Percentiles rank a stretch among this genome's conserved stretches.
Evolutionary conservation across 2,797 vertebrate genomes (phyloP).

Genomic region (Threskiornis aethiopicus): DNA sequence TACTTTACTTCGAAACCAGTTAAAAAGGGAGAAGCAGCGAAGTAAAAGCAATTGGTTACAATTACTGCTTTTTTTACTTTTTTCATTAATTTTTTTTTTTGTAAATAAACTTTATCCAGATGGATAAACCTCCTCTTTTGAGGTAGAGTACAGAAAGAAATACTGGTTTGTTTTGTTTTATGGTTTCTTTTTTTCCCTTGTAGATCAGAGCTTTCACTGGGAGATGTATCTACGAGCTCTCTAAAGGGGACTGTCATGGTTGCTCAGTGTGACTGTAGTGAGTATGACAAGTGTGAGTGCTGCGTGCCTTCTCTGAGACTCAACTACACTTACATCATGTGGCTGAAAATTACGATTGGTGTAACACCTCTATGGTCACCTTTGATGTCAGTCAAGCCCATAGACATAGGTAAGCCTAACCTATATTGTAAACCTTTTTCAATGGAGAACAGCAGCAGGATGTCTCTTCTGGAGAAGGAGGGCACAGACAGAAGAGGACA

Average conservation of each 20-base stretch:
- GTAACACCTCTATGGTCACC: conserved; percentile 59
- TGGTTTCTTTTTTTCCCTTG: neutral
- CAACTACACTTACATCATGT: conserved; percentile 70
- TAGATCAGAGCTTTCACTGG: conserved; percentile 67
- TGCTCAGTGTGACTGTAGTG: conserved; percentile 24
- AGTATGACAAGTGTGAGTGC: conserved; percentile 69
- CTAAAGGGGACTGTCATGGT: conserved; percentile 5
- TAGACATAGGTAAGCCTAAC: conserved; percentile 77
- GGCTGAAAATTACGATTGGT: conserved; percentile 58
- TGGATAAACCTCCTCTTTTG: neutral
- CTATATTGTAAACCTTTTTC: neutral
- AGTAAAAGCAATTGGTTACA: neutral
- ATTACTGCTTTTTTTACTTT: neutral
- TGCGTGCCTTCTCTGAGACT: conserved; percentile 49
- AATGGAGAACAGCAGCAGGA: neutral
- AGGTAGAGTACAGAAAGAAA: neutral
- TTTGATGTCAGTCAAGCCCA: conserved; percentile 70
- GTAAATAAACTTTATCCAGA: neutral
- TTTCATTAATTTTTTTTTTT: neutral
- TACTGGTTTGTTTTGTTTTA: accelerated
- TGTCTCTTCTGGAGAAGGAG: neutral
- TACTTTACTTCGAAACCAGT: neutral
- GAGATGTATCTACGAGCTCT: neutral
- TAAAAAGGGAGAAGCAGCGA: neutral
- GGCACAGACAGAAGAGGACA: neutral